Base-by-base conservation (phyloP, 2,113 vertebrate species). In the Cardinalis cardinalis region DNA sequence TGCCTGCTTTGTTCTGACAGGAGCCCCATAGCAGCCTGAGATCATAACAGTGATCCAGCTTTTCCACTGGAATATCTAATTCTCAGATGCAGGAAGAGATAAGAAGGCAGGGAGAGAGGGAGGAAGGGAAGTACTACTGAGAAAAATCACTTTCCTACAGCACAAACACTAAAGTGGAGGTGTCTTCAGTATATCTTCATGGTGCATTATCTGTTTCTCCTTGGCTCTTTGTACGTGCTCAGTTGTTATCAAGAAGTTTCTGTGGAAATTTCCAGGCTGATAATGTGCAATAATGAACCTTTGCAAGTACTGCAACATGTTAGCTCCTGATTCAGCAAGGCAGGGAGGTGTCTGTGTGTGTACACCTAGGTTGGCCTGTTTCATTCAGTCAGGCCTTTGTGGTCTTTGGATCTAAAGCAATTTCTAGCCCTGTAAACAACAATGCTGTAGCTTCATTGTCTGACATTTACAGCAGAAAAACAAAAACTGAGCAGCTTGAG, bases 401-500 rank as follows among this genome's bases (percentile, higher is more conserved):
- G 51, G 40, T 87, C 77, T 89, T 63, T 75, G 61, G 40, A 78
- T 78, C 31, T 14, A 48, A 59, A 89, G 51, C 36, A 59, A 32
- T 79, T 84, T 87, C 87, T 56, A 53, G 58, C 34, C n/a, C 65
- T 83, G 46, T 70, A 74, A 80, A 68, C 51, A 76, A 23, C 69
- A 86, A 71, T 31, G 23, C 28, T 63, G 36, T 34, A 56, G 64
- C 78, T 90, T 90, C 66, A 29, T 24, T 93, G 71, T 94, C 74
- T 90, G 80, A 75, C 86, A 63, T 66, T 79, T 74, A 65, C 81
- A 80, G 29, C 78, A 73, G 72, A 87, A 85, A 88, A 95, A 44
- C 81, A 94, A 94, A 92, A 94, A 8, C 59, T 63, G 85, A 94
- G 71, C 91, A 93, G 86, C 84, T 89, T 94, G 89, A 93, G 77